Conservation (phyloP, 2,797 vertebrate species). For the Percopsis omiscomaycus region DNA sequence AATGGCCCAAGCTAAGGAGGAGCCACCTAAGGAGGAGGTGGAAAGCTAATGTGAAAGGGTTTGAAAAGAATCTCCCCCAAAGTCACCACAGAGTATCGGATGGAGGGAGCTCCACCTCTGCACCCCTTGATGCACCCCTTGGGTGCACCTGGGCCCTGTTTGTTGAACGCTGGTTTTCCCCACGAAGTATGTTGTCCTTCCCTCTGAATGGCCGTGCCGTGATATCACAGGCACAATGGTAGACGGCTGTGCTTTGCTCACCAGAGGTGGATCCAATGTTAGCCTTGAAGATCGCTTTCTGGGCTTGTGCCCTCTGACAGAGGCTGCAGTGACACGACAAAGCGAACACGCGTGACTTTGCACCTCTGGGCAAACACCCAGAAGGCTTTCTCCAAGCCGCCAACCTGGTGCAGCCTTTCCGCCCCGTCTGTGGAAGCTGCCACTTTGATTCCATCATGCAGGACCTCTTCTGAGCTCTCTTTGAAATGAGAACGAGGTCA, state of each 20-base stretch:
- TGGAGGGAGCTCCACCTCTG: conserved; percentile 60
- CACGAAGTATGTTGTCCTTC: conserved; percentile 12
- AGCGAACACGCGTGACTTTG: conserved; percentile 59
- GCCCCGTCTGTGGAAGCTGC: conserved; percentile 84
- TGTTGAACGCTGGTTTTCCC: conserved; percentile 30
- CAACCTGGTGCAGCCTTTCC: conserved; percentile 78
- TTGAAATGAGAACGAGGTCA: conserved; percentile 93
- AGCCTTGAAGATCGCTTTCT: not conserved
- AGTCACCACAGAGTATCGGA: conserved; percentile 75
- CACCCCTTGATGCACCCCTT: conserved; percentile 51
- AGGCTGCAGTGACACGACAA: conserved; percentile 25
- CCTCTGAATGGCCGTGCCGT: not conserved
- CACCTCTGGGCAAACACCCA: conserved; percentile 69
- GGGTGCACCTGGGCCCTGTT: conserved; percentile 36
- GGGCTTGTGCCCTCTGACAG: conserved; percentile 12
- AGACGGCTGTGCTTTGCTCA: not conserved
- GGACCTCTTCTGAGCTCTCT: conserved; percentile 93
- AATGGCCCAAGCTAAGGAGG: conserved; percentile 77
- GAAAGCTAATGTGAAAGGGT: conserved; percentile 81
- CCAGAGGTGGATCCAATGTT: conserved; percentile 10
- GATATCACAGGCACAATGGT: not conserved
- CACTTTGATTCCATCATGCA: conserved; percentile 97
- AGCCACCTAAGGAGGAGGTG: conserved; percentile 77
- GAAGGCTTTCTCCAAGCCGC: conserved; percentile 75
- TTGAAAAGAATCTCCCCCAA: conserved; percentile 77